Percentiles rank a stretch among this genome's conserved stretches.
phyloP scores from a whole-genome alignment of 2,888 invertebrate species.

The Lasioglossum oenotherae region DNA sequence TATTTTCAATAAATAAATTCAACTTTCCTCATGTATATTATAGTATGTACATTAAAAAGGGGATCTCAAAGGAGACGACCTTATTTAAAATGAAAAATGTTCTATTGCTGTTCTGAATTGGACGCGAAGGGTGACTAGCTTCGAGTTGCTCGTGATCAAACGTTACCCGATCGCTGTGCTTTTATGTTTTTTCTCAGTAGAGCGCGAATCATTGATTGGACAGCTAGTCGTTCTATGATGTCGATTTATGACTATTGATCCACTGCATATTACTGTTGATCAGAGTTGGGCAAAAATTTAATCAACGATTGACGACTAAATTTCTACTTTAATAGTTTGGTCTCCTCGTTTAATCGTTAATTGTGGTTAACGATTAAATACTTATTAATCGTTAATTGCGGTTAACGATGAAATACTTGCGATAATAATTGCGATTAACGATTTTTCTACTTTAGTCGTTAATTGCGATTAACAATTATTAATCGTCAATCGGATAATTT shows the following conservation, averaged over 20 bases:
- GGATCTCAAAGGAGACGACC: not conserved
- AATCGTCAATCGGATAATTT: no score
- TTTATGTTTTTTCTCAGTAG: not conserved
- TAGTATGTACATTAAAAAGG: not conserved
- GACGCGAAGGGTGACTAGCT: slow-evolving; percentile 5
- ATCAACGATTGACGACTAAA: no score
- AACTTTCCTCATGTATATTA: not conserved
- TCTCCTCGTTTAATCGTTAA: no score
- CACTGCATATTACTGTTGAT: not conserved
- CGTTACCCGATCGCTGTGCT: slow-evolving; percentile 3
- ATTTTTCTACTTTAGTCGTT: no score
- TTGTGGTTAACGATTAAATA: no score
- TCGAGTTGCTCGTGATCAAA: not conserved
- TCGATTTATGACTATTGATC: not conserved
- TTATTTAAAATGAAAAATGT: not conserved
- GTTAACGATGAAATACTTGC: no score
- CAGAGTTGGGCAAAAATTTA: no score
- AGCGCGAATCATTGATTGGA: not conserved
- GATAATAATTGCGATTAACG: no score
- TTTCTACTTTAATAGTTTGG: no score
- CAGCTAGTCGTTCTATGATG: not conserved
- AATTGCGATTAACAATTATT: no score
- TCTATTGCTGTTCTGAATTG: not conserved
- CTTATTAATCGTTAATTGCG: no score
- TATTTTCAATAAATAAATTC: not conserved